Conservation (phyloP, 2,797 vertebrate species). For the Brachyalestes nurse region DNA sequence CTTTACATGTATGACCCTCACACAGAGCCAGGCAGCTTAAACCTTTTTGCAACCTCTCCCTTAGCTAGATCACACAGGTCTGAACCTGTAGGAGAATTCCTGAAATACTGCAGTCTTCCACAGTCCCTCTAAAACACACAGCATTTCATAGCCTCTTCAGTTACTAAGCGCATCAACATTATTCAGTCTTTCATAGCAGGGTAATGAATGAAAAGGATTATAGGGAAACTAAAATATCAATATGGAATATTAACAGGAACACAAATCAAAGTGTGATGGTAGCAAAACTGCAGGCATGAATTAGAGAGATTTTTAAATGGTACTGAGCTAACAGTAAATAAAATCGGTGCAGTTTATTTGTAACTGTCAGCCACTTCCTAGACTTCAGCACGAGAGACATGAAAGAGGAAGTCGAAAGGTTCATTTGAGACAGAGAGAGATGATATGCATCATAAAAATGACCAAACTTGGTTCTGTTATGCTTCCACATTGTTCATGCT, state of each 20-base stretch:
- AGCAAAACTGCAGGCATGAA: neutral
- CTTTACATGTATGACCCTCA: neutral
- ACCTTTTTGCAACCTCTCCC: neutral
- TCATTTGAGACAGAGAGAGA: neutral
- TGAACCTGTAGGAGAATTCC: constrained; percentile 55
- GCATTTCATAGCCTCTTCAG: neutral
- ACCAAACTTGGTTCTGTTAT: constrained; percentile 21
- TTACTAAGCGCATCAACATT: neutral
- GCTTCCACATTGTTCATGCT: neutral
- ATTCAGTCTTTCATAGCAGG: neutral
- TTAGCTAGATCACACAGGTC: constrained; percentile 30
- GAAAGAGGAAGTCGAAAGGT: constrained; percentile 29
- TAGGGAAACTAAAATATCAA: neutral
- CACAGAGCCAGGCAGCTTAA: neutral
- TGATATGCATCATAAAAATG: constrained; percentile 5
- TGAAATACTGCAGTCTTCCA: constrained; percentile 54
- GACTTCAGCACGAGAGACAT: constrained; percentile 31
- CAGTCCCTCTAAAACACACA: constrained; percentile 29
- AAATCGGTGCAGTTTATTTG: neutral
- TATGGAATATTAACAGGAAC: neutral
- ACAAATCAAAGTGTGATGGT: neutral
- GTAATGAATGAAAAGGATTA: neutral
- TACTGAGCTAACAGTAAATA: neutral
- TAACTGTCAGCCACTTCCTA: constrained; percentile 21
- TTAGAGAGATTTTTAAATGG: neutral